phyloP scores from a whole-genome alignment of 2,113 vertebrate species.

The Crotalus helleri region DNA sequence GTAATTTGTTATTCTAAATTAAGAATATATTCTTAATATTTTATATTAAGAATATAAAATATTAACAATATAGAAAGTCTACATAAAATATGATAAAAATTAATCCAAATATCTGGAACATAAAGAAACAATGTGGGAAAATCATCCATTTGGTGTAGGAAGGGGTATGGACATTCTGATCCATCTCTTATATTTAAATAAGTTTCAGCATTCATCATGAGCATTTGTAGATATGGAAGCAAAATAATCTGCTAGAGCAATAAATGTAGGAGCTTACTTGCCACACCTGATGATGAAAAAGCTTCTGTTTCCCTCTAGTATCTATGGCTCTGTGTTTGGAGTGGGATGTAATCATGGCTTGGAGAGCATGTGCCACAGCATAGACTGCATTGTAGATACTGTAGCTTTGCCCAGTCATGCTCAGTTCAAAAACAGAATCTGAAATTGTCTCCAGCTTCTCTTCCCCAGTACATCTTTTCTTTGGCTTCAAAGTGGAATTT shows the following conservation, averaged over 20 bases:
- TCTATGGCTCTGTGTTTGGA: not conserved
- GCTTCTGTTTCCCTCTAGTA: not conserved
- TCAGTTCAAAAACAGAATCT: not conserved
- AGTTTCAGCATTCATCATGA: no score
- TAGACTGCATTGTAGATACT: not conserved
- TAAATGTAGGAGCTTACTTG: not conserved
- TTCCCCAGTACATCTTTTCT: not conserved
- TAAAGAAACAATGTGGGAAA: not conserved
- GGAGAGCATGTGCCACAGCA: not conserved
- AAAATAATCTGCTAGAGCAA: no score
- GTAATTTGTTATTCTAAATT: no score
- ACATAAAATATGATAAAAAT: no score
- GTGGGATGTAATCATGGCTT: not conserved
- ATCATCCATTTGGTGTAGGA: no score
- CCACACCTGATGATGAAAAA: not conserved
- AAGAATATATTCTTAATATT: no score
- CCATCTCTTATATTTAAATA: not conserved
- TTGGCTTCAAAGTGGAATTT: not conserved
- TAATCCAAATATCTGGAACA: not conserved
- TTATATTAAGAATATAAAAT: not conserved
- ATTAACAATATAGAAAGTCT: not conserved
- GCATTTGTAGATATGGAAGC: no score
- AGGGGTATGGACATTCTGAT: no score
- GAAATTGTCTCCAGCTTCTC: not conserved
- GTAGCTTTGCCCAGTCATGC: not conserved